Evolutionary conservation across 1,140 invertebrate species (phyloP), one percentile per base, ranked within the genome.

Genomic region (Penaeus vannamei): DNA sequence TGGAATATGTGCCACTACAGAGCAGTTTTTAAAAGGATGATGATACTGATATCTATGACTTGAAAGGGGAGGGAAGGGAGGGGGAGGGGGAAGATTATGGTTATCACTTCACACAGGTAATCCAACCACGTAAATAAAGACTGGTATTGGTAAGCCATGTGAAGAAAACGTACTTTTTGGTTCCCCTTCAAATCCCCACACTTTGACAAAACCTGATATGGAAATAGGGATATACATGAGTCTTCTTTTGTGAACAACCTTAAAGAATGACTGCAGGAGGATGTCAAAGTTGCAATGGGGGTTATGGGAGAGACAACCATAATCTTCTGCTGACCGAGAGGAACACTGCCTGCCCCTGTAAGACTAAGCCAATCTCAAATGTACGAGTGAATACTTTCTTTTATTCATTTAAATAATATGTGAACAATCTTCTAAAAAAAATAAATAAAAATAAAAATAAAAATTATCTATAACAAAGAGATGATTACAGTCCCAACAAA

Each of bases 1-100:
- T 84, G 82, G 82, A 66, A 84, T 84, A 84, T 32, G 82, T 84
- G 82, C 82, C 61, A 84, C 82, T 84, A 84, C 61, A 84, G 82
- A 59, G 61, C 61, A 84, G 82, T 84, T 64, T 36, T 36, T 8
- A 84, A 66, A 66, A 46, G 82, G 62, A 84, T 84, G 81, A 83
- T 83, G 29, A 84, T 84, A 84, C 64, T 83, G 29, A 84, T 84
- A 84, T 84, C 59, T 84, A 84, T 62, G 82, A 62, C 42, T 84
- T 66, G 61, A 53, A 53, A 53, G 53, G 53, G 53, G 53, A 53
- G 53, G 53, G 53, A 36, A 5, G 36, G 36, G 36, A 36, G 36
- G 53, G 53, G 53, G 53, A 53, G 53, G 82, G 82, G 61, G 82
- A 84, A 84, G 82, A 84, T 84, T 66, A 84, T 84, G 82, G 82